Percentiles rank a stretch among this genome's conserved stretches.
phyloP scores from a whole-genome alignment of 92 coral and sea anemone species.

The Zoanthus sansibaricus region DNA sequence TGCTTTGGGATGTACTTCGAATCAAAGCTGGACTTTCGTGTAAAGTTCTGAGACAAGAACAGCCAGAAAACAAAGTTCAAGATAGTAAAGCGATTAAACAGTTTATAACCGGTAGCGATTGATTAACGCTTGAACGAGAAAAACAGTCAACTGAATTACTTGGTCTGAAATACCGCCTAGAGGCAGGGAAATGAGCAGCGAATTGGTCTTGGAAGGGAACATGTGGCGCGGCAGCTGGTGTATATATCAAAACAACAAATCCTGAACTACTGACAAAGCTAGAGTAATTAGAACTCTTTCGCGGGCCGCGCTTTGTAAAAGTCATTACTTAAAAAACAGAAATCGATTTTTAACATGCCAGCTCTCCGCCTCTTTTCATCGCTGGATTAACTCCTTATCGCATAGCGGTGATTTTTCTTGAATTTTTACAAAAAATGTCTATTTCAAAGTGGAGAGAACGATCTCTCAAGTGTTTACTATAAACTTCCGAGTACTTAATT shows the following conservation, averaged over 20 bases:
- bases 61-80: background rate
- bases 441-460: background rate
- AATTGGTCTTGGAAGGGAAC: constrained; percentile 1
- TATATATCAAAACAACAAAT: background rate
- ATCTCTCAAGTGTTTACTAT: constrained; percentile 3
- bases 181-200: constrained; percentile 42
- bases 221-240: constrained; percentile 32
- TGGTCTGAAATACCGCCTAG: constrained; percentile 24
- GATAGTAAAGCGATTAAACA: constrained; percentile 3
- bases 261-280: constrained; percentile 42
- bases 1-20: too few species aligned
- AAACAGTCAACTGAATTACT: constrained; percentile 26
- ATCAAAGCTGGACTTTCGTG: too few species aligned
- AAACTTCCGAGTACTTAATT: constrained; percentile 50
- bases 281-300: constrained; percentile 12
- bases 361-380: constrained; percentile 12
- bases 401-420: background rate
- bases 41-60: too few species aligned
- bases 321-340: background rate
- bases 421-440: background rate
- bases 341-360: constrained; percentile 29
- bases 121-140: constrained; percentile 13
- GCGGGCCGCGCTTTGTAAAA: background rate
- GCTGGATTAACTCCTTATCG: background rate
- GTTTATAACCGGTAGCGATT: background rate